These are phyloP conservation scores for Adrianichthys oophorus DNA, from an alignment of 2,797 vertebrate species.

Conservation along the genomic window DNA sequence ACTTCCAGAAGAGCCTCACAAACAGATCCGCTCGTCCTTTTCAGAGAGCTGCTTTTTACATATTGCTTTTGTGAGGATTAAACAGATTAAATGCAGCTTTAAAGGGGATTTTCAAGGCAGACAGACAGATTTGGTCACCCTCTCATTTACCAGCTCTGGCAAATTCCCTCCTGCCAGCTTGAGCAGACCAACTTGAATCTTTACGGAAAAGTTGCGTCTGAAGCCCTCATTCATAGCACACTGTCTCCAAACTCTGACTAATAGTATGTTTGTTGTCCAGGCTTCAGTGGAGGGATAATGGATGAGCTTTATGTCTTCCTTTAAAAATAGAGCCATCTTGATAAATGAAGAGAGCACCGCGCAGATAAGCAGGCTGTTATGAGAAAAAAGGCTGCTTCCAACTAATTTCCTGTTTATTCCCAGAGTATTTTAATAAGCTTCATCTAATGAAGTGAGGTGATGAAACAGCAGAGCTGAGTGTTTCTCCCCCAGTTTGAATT, in stretches of 20 bases:
- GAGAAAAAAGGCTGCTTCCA: conserved; percentile 28
- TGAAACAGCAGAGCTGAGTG: conserved; percentile 13
- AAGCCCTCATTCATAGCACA: background rate
- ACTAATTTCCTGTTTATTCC: conserved; percentile 48
- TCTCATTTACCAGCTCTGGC: too few species aligned
- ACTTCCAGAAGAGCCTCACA: too few species aligned
- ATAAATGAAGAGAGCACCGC: conserved; percentile 30
- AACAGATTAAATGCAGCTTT: too few species aligned
- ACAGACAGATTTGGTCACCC: too few species aligned
- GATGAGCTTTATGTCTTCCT: conserved; percentile 28
- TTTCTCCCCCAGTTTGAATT: conserved; percentile 19
- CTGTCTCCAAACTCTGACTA: conserved; percentile 25
- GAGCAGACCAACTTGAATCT: background rate
- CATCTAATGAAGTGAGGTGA: conserved; percentile 26
- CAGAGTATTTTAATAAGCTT: conserved; percentile 42
- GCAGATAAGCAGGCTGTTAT: conserved; percentile 23
- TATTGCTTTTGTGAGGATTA: too few species aligned
- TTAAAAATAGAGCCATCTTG: conserved; percentile 26
- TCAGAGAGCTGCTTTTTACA: too few species aligned
- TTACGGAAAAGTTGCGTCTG: background rate
- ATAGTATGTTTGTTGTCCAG: conserved; percentile 30
- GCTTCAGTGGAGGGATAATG: background rate
- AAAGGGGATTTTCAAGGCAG: too few species aligned
- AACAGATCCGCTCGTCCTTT: background rate
- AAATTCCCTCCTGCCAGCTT: too few species aligned